These are phyloP conservation scores for Rhagonycha lutea DNA, from an alignment of 2,888 invertebrate species.

Conservation along the genomic window DNA sequence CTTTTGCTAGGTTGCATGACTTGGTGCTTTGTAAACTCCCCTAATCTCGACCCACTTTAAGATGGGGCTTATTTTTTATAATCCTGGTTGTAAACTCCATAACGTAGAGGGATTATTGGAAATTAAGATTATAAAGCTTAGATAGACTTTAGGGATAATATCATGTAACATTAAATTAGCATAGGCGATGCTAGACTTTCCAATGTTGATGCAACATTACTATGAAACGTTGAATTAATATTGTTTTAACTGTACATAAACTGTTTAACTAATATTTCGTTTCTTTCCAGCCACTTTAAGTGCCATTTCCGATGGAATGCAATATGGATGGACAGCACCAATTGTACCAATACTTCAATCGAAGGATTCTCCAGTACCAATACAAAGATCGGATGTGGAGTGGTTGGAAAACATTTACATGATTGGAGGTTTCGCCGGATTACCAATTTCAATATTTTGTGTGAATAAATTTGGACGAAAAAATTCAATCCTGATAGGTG, in stretches of 20 bases:
- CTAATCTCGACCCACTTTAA: no score
- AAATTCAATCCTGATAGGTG: conserved; percentile 18
- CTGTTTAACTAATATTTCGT: background rate
- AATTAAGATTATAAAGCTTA: no score
- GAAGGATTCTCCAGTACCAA: conserved; percentile 41
- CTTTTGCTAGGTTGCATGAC: no score
- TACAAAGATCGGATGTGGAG: conserved; percentile 37
- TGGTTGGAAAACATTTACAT: conserved; percentile 33
- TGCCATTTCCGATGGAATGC: conserved; percentile 52
- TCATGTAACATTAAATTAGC: no score
- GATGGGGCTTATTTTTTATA: no score
- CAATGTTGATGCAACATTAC: no score
- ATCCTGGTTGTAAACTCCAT: no score
- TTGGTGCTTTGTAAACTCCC: no score
- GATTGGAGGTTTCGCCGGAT: conserved; percentile 32
- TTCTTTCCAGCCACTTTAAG: conserved; percentile 43
- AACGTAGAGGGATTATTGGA: no score
- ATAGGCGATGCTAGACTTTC: no score
- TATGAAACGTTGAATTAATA: no score
- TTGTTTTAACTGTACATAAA: background rate
- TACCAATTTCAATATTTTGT: conserved; percentile 45
- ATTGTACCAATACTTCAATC: conserved; percentile 46
- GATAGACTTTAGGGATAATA: no score
- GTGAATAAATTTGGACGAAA: conserved; percentile 28
- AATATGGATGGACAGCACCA: conserved; percentile 55